Conservation (phyloP, 2,888 invertebrate genomes). For the Rhodophaea formosa region DNA sequence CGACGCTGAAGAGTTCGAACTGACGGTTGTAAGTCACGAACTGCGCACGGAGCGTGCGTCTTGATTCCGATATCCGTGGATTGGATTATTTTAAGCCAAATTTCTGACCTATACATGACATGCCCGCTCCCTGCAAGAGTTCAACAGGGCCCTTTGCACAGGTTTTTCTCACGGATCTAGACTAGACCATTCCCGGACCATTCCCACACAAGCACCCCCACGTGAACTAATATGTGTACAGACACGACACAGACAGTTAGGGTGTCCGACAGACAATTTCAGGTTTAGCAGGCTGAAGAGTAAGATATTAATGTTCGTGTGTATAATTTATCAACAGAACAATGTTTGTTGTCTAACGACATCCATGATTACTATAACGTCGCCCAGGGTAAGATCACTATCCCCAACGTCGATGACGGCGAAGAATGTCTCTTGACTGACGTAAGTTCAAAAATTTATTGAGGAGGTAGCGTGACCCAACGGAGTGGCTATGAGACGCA, state of each 20-base stretch:
- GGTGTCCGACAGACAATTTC: conserved; percentile 32
- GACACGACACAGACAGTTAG: conserved; percentile 50
- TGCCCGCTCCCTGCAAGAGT: conserved; percentile 73
- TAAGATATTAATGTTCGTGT: conserved; percentile 40
- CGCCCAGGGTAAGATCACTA: conserved; percentile 97
- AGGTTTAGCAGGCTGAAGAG: conserved; percentile 27
- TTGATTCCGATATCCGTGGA: conserved; percentile 63
- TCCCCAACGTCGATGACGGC: conserved; percentile 96
- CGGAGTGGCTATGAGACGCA: conserved; percentile 30
- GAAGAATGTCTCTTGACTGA: conserved; percentile 95
- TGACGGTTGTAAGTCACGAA: conserved; percentile 90
- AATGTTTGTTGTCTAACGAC: conserved; percentile 91
- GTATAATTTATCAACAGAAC: conserved; percentile 82
- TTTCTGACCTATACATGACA: conserved; percentile 68
- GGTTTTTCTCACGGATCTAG: conserved; percentile 50
- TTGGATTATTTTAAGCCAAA: conserved; percentile 43
- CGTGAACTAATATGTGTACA: conserved; percentile 50
- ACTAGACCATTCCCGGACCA: conserved; percentile 37
- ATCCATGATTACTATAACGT: conserved; percentile 96
- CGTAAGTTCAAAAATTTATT: conserved; percentile 84
- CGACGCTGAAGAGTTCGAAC: conserved; percentile 93
- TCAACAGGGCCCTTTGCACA: conserved; percentile 68
- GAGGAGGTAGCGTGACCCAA: conserved; percentile 28
- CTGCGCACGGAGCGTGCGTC: conserved; percentile 72
- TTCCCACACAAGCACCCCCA: conserved; percentile 65